These are phyloP conservation scores for Nemapogon koenigi DNA, from an alignment of 2,888 invertebrate genomes.

Conservation along the genomic window DNA sequence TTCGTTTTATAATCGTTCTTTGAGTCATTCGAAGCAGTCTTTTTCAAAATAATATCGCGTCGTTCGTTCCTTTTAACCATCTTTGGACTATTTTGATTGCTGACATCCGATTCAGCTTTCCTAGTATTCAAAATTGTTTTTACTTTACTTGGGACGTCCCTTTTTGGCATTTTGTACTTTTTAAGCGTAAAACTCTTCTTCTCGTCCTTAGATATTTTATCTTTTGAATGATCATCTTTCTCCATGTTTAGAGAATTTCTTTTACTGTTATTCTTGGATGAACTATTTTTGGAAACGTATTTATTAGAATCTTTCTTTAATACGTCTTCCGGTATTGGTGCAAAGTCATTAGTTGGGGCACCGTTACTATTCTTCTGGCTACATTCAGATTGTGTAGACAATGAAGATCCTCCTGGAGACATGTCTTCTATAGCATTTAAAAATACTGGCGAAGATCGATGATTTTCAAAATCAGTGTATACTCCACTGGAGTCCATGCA, in stretches of 20 bases:
- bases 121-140: constrained; percentile 72
- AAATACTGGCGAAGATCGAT: constrained; percentile 54
- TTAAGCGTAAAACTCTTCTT: constrained; percentile 64
- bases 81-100: constrained; percentile 66
- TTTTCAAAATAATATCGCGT: constrained; percentile 69
- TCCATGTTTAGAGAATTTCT: constrained; percentile 43
- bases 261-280: constrained; percentile 47
- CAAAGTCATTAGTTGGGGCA: constrained; percentile 28
- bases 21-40: constrained; percentile 69
- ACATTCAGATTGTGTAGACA: constrained; percentile 59
- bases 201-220: constrained; percentile 54
- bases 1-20: constrained; percentile 75
- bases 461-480: constrained; percentile 84
- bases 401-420: constrained; percentile 70
- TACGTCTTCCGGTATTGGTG: constrained; percentile 27
- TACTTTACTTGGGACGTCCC: constrained; percentile 78
- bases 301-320: neutral
- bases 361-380: constrained; percentile 51
- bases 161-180: constrained; percentile 80
- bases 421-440: constrained; percentile 70
- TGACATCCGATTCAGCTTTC: constrained; percentile 56
- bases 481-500: constrained; percentile 91
- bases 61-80: constrained; percentile 68
- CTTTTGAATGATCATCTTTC: constrained; percentile 36
- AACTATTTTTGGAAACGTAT: constrained; percentile 28